Conservation (phyloP, 2,797 vertebrate species). For the Masticophis lateralis region DNA sequence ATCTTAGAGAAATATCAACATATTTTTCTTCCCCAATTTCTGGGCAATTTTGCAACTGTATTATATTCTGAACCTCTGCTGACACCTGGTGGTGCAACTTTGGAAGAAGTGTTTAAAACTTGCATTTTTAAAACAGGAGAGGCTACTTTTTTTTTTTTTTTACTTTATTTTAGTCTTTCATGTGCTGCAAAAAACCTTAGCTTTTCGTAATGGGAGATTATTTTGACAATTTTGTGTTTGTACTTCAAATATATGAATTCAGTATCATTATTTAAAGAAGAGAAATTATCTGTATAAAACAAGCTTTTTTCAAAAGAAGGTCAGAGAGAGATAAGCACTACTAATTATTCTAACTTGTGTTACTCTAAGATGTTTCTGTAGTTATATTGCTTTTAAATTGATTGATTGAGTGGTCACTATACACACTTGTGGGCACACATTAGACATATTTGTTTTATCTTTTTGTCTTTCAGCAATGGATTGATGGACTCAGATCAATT, state of each 20-base stretch:
- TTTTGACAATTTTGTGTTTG: background rate
- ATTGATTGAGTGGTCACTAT: background rate
- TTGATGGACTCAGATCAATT: conserved; percentile 91
- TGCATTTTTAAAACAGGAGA: background rate
- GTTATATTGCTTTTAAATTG: background rate
- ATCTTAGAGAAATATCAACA: background rate
- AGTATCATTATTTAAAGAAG: background rate
- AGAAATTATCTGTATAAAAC: background rate
- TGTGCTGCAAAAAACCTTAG: background rate
- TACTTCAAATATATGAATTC: background rate
- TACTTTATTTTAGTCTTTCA: background rate
- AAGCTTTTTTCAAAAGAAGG: background rate
- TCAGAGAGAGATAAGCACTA: background rate
- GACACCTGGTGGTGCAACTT: conserved; percentile 46
- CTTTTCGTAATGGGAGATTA: background rate
- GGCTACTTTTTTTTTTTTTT: background rate
- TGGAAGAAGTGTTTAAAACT: background rate
- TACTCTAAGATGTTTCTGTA: background rate
- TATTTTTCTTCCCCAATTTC: background rate
- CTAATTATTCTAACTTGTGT: background rate
- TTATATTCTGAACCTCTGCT: conserved; percentile 41
- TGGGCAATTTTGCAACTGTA: background rate
- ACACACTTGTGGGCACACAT: background rate
- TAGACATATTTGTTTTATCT: background rate
- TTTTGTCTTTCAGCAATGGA: conserved; percentile 88